phyloP scores from a whole-genome alignment of 1,140 invertebrate species.

The Chironomus striatipennis region DNA sequence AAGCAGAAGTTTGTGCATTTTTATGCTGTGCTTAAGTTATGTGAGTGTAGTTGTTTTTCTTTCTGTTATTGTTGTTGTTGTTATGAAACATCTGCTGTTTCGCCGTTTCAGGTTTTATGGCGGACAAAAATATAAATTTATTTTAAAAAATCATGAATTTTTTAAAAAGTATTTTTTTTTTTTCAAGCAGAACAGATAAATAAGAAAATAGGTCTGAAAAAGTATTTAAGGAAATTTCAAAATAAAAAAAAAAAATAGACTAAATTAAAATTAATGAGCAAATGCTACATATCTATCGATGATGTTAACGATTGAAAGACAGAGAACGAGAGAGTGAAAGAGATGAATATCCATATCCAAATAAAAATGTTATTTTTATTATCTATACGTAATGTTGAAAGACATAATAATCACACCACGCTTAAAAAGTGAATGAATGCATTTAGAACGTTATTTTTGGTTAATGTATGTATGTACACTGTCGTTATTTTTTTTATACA shows the following conservation, averaged over 20 bases:
- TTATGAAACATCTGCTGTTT: neutral
- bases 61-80: conserved; percentile 1
- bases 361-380: no score
- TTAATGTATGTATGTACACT: neutral
- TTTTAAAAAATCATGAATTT: neutral
- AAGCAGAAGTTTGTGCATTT: conserved; percentile 18
- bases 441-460: neutral
- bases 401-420: neutral
- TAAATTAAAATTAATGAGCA: no score
- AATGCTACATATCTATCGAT: no score
- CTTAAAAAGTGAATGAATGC: neutral
- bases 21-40: conserved; percentile 15
- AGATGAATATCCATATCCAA: no score
- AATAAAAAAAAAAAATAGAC: no score
- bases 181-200: neutral
- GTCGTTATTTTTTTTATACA: neutral
- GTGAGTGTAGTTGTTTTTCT: conserved; percentile 7
- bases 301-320: no score
- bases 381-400: neutral
- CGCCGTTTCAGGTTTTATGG: conserved; percentile 18
- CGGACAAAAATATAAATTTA: conserved; percentile 16
- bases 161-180: neutral
- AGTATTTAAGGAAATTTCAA: no score
- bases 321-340: no score
- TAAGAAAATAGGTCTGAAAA: no score